Evolutionary conservation across 2,113 vertebrate species (phyloP).

Genomic region (Epinephelus lanceolatus): DNA sequence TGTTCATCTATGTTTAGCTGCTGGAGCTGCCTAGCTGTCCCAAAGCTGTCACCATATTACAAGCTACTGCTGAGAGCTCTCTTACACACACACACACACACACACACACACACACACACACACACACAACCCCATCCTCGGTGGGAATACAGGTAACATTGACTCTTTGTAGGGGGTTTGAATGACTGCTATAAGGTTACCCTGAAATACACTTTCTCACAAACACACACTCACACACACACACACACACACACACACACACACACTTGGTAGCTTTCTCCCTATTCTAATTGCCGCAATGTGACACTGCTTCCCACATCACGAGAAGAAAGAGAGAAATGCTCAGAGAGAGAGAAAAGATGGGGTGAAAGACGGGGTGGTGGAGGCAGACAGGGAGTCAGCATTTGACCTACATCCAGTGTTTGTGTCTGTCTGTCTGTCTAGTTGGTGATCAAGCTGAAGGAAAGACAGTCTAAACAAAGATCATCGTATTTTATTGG

Average conservation of each 20-base stretch:
- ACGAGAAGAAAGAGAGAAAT: conserved; percentile 57
- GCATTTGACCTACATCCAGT: conserved; percentile 60
- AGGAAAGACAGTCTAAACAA: neutral
- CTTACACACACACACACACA: conserved; percentile 46
- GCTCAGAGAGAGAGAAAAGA: conserved; percentile 27
- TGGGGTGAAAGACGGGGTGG: conserved; percentile 7
- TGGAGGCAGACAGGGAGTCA: conserved; percentile 19
- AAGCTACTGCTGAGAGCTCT: conserved; percentile 54
- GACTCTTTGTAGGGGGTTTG: conserved; percentile 75
- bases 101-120: conserved; percentile 44
- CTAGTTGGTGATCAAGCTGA: neutral
- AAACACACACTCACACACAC: conserved; percentile 16
- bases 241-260: conserved; percentile 22
- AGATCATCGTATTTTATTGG: neutral
- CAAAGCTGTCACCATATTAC: conserved; percentile 63
- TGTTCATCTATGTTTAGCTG: conserved; percentile 72
- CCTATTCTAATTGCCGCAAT: conserved; percentile 73
- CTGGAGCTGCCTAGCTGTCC: conserved; percentile 67
- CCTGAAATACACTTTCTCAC: conserved; percentile 56
- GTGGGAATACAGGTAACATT: conserved; percentile 69
- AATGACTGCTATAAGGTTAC: conserved; percentile 79
- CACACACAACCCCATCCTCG: neutral
- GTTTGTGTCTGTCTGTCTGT: conserved; percentile 11
- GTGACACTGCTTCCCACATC: conserved; percentile 75
- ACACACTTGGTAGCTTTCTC: conserved; percentile 48